phyloP scores from a whole-genome alignment of 2,888 invertebrate species.

The Diaphora mendica region DNA sequence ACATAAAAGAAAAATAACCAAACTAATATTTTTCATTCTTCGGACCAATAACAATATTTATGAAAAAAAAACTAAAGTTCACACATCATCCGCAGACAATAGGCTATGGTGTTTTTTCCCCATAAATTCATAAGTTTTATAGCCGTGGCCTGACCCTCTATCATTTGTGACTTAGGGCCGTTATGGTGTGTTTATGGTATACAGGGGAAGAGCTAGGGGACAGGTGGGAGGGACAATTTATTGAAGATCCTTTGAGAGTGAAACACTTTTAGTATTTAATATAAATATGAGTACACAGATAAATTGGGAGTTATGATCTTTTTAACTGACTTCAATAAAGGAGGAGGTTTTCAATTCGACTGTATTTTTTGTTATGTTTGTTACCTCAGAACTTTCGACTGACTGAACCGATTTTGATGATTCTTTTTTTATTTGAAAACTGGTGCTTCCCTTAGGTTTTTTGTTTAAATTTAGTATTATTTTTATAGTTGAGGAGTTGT shows the following conservation, averaged over 20 bases:
- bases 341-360: too few relatives aligned
- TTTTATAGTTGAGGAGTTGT: too few relatives aligned
- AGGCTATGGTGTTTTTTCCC: conserved; percentile 66
- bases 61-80: conserved; percentile 35
- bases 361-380: too few relatives aligned
- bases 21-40: conserved; percentile 10
- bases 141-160: conserved; percentile 54
- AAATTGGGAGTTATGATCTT: not conserved
- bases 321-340: too few relatives aligned
- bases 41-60: conserved; percentile 39
- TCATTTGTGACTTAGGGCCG: conserved; percentile 60
- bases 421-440: too few relatives aligned
- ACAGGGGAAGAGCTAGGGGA: conserved; percentile 49
- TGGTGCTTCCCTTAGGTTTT: too few relatives aligned
- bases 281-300: conserved; percentile 12
- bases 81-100: conserved; percentile 50
- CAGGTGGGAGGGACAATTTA: conserved; percentile 32
- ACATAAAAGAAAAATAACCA: conserved; percentile 1
- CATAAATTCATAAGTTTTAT: conserved; percentile 76
- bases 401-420: too few relatives aligned
- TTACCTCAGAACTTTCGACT: too few relatives aligned
- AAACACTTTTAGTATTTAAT: conserved; percentile 9
- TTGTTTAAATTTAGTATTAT: too few relatives aligned
- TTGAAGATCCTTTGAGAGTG: conserved; percentile 20
- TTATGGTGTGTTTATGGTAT: conserved; percentile 64